These are phyloP conservation scores for Parascotia fuliginaria DNA, from an alignment of 2,888 invertebrate genomes.

Conservation along the genomic window DNA sequence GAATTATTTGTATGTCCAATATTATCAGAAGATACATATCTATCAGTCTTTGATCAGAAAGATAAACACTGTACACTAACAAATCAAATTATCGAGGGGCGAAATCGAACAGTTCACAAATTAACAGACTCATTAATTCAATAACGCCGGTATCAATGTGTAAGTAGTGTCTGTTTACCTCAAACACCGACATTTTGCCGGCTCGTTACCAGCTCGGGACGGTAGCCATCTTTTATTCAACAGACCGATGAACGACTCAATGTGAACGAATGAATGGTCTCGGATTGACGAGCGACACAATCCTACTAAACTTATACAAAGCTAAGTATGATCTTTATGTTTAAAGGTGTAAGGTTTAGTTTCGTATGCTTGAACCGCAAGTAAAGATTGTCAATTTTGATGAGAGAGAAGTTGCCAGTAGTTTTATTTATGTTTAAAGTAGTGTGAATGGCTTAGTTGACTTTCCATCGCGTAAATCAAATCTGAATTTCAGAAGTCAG, in stretches of 20 bases:
- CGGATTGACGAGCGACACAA: conserved; percentile 45
- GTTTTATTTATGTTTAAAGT: conserved; percentile 47
- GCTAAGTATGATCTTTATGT: conserved; percentile 26
- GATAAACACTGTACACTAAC: not conserved
- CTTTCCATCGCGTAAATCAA: conserved; percentile 26
- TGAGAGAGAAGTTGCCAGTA: conserved; percentile 30
- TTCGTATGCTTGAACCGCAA: conserved; percentile 19
- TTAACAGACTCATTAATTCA: conserved; percentile 26
- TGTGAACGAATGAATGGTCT: conserved; percentile 57
- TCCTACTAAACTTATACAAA: conserved; percentile 22
- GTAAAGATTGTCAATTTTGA: conserved; percentile 25
- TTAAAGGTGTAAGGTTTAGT: conserved; percentile 24
- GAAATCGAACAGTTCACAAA: conserved; percentile 7
- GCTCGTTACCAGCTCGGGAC: conserved; percentile 55
- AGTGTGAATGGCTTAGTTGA: conserved; percentile 32
- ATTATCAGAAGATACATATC: not conserved
- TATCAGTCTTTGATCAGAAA: not conserved
- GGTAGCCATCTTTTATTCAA: conserved; percentile 70
- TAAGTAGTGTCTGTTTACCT: conserved; percentile 57
- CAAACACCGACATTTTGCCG: conserved; percentile 57
- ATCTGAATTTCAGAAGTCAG: conserved; percentile 19
- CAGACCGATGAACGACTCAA: conserved; percentile 64
- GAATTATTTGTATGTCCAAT: not conserved
- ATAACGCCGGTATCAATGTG: conserved; percentile 36
- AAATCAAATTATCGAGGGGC: not conserved